Base-by-base conservation (phyloP, 1,140 invertebrate genomes). In the Schlechtendalia chinensis region DNA sequence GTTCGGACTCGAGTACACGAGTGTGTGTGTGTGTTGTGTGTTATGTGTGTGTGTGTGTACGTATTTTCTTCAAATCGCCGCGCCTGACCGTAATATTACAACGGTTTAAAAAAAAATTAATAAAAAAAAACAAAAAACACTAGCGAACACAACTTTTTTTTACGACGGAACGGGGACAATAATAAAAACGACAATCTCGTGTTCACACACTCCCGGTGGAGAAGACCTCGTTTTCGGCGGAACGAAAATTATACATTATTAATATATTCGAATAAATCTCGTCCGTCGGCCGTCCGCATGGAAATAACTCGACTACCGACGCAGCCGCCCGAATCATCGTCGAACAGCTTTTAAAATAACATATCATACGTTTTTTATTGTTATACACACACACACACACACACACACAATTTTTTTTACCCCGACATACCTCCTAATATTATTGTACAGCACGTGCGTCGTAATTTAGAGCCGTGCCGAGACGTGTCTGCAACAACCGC, bases 131-230 rank as follows among this genome's bases (percentile, higher is more conserved):
- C n/a, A n/a, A 12, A 50, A 50, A 50, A 50, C 47, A 39, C 47
- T 50, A 12, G 14, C 16, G 22, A 69, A 69, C n/a, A 6, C 39
- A 6, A 69, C 39, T 47, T 47, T 47, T 69, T 47, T 47, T 47
- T 69, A 69, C 39, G 65, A 69, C 63, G 29, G 39, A 67, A 67
- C n/a, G 32, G n/a, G n/a, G 22, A 67, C 45, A 22, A 65, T 45
- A n/a, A 47, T 69, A 69, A 69, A 69, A 69, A 47, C n/a, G 14
- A 69, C 24, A 22, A 24, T 17, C 12, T 14, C n/a, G n/a, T 47
- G 65, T 69, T 69, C 47, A 69, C 22, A 47, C 22, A 47, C 39
- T 29, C 1, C n/a, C n/a, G n/a, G n/a, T n/a, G 47, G 53, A 1
- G 65, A 69, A 69, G 65, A 69, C 65, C 39, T 69, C 19, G 65